Percentiles rank a stretch among this genome's conserved stretches.
These are phyloP conservation scores for Equus quagga DNA, from an alignment of 2,113 vertebrate species.

Conservation along the genomic window DNA sequence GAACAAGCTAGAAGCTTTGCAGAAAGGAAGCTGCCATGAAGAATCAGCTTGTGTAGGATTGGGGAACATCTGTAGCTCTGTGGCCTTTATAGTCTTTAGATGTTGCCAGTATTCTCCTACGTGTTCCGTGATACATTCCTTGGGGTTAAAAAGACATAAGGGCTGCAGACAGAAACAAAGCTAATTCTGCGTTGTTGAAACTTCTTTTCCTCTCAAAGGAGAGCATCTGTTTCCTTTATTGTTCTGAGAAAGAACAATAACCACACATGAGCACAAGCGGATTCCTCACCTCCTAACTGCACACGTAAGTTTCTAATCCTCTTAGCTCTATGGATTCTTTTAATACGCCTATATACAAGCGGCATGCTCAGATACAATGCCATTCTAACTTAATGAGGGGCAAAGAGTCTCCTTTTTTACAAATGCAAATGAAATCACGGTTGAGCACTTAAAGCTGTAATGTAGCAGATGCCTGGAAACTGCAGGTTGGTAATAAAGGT, in stretches of 20 bases:
- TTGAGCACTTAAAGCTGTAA: conserved; percentile 22
- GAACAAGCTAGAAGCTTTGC: not conserved
- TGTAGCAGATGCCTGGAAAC: conserved; percentile 63
- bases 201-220: not conserved
- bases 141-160: not conserved
- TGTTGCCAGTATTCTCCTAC: not conserved
- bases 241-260: conserved; percentile 32
- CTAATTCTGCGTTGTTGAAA: conserved; percentile 22
- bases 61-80: not conserved
- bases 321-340: not conserved
- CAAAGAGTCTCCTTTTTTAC: not conserved
- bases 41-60: not conserved
- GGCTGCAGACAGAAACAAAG: not conserved
- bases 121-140: not conserved
- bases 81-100: not conserved
- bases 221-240: conserved; percentile 4
- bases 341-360: not conserved
- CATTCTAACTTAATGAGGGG: conserved; percentile 48
- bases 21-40: not conserved
- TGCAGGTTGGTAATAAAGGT: conserved; percentile 65
- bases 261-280: not conserved
- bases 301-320: not conserved
- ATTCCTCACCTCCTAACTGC: not conserved
- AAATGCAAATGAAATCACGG: conserved; percentile 27
- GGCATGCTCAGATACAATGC: not conserved